Base-by-base conservation (phyloP, 2,888 invertebrate genomes). In the Steromphala cineraria region DNA sequence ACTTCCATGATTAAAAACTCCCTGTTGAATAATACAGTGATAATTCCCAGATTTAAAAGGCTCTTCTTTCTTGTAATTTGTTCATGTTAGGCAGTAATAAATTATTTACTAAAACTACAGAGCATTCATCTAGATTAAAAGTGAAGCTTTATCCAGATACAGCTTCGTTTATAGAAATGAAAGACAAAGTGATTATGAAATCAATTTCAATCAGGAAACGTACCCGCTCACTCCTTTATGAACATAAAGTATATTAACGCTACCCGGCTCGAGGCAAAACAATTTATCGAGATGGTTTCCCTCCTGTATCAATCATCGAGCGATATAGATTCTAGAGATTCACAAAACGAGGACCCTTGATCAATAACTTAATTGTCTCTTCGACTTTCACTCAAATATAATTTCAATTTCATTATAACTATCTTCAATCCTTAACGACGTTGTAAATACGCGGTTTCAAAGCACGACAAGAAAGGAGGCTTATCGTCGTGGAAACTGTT, bases 131-230 rank as follows among this genome's bases (percentile, higher is more conserved):
- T 62, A 28, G 62, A 62, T 62, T 62, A 28, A 62, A 62, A 62
- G 62, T 62, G 62, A 62, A 62, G 28, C 28, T 62, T 24, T 28
- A 24, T 62, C 62, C 62, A 10, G 24, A 62, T 62, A 28, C 24
- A 62, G 62, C 28, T 62, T 62, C 10, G 62, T 8, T 62, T 62
- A 62, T 62, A 62, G 28, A 46, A 62, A 24, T 24, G 62, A 28
- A 62, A 62, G 62, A 62, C 62, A 62, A 28, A 62, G 62, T 62
- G 28, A 62, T 62, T 62, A 62, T 62, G 62, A 62, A 28, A 62
- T 62, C 62, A 62, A 62, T 62, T 62, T 62, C 28, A 28, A 62
- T 62, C 62, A 24, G 28, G 4, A 28, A 28, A 62, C 13, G 62
- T 28, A 62, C 62, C 17, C 10, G 28, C 0, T 62, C 28, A 62